Evolutionary conservation across 2,797 vertebrate genomes (phyloP), one percentile per base, ranked within the genome.

Genomic region (Manis pentadactyla): DNA sequence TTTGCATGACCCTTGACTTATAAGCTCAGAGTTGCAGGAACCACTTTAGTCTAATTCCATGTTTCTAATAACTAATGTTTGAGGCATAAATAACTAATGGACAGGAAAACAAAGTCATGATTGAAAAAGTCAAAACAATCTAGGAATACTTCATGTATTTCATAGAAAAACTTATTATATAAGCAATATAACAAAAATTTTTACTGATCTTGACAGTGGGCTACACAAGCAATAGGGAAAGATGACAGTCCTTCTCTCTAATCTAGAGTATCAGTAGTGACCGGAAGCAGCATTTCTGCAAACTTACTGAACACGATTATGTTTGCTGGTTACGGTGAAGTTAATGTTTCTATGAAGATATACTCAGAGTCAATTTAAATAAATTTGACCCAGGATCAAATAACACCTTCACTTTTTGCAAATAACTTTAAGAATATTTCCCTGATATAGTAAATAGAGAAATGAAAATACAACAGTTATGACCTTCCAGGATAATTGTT

Each of bases 381-480:
- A 93, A 95, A 85, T 39, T 37, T 68, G 34, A 82, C 18, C 66
- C 46, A 57, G 46, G 75, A 92, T 87, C 51, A 90, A 87, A 68
- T 63, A 93, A 53, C 12, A 74, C 1, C 3, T 83, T 1, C 18
- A 61, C 14, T 84, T 77, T 87, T 37, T 51, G 19, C 10, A 84
- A 94, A 90, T 19, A 83, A 79, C 34, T 83, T 95, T 49, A 73
- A 39, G 37, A 93, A 27, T 68, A 92, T 84, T 95, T 64, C 21
- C 10, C 34, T 90, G 9, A 49, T 88, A n/a, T 82, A 53, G 31
- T 39, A 82, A 93, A n/a, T 61, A 79, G 12, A 59, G 51, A 92
- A 90, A 84, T 69, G 69, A 84, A 92, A 90, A 66, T 8, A 82
- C 2, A 9, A 93, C 29, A 90, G 14, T 69, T 39, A 53, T 84